Evolutionary conservation across 2,113 vertebrate genomes (phyloP).

Genomic region (Casuarius casuarius): DNA sequence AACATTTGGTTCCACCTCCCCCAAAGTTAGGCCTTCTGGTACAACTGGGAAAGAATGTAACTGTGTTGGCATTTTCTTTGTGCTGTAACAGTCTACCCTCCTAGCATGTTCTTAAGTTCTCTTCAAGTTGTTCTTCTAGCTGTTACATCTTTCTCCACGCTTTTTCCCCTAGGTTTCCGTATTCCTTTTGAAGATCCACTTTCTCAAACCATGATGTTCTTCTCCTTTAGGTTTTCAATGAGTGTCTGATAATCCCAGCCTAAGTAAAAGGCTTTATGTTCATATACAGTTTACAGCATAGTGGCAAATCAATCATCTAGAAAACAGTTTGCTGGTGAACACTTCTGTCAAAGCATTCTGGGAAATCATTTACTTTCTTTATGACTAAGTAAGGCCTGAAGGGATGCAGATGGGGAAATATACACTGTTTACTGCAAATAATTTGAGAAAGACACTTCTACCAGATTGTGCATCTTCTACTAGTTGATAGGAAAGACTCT

Average conservation of each 20-base stretch:
- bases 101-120: neutral
- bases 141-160: neutral
- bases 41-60: neutral
- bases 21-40: neutral
- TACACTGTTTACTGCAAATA: slow-evolving; percentile 69
- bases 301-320: slow-evolving; percentile 58
- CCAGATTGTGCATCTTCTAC: slow-evolving; percentile 54
- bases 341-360: slow-evolving; percentile 41
- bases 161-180: neutral
- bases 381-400: slow-evolving; percentile 47
- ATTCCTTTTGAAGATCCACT: neutral
- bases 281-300: neutral
- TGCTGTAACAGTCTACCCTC: neutral
- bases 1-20: neutral
- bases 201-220: neutral
- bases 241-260: neutral
- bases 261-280: neutral
- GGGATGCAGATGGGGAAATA: slow-evolving; percentile 68
- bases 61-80: neutral
- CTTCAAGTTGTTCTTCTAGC: neutral
- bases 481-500: slow-evolving; percentile 32
- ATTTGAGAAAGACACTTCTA: slow-evolving; percentile 59
- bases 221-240: neutral
- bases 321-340: slow-evolving; percentile 49
- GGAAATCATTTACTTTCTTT: slow-evolving; percentile 53